Percentiles rank a stretch among this genome's conserved stretches.
Evolutionary conservation across 2,888 invertebrate species (phyloP).

Genomic region (Lycocerus yunnanus): DNA sequence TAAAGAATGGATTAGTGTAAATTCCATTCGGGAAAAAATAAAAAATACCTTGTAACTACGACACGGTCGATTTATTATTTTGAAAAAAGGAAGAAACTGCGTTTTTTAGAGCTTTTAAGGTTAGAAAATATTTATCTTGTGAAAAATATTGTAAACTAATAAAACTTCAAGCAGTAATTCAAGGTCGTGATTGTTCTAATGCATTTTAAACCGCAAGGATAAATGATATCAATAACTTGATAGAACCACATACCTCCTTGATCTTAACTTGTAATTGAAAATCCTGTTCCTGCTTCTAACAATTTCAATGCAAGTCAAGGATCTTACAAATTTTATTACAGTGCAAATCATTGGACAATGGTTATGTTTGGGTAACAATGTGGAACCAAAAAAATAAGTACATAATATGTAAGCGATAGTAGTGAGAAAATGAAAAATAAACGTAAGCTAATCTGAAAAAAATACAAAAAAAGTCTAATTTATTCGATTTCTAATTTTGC

Average conservation of each 20-base stretch:
- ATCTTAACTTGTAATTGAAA: conserved; percentile 36
- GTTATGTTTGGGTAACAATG: conserved; percentile 24
- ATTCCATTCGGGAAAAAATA: background rate
- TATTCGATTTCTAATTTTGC: background rate
- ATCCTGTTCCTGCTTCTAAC: conserved; percentile 43
- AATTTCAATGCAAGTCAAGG: conserved; percentile 40
- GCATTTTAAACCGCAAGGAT: conserved; percentile 45
- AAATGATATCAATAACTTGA: conserved; percentile 33
- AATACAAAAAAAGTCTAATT: background rate
- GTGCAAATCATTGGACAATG: background rate
- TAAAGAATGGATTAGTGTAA: background rate
- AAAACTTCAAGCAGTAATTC: conserved; percentile 31
- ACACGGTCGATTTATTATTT: background rate
- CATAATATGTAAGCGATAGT: conserved; percentile 26
- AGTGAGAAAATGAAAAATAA: conserved; percentile 21
- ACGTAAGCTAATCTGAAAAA: background rate
- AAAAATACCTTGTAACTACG: background rate
- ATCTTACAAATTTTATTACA: conserved; percentile 27
- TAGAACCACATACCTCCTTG: conserved; percentile 39
- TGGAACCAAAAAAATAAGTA: conserved; percentile 20
- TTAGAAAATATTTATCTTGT: background rate
- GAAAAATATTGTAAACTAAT: conserved; percentile 21
- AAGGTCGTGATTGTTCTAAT: conserved; percentile 43
- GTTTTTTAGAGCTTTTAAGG: background rate
- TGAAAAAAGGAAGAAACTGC: background rate